phyloP scores from a whole-genome alignment of 1,140 invertebrate genomes.

The Bombus cullumanus region DNA sequence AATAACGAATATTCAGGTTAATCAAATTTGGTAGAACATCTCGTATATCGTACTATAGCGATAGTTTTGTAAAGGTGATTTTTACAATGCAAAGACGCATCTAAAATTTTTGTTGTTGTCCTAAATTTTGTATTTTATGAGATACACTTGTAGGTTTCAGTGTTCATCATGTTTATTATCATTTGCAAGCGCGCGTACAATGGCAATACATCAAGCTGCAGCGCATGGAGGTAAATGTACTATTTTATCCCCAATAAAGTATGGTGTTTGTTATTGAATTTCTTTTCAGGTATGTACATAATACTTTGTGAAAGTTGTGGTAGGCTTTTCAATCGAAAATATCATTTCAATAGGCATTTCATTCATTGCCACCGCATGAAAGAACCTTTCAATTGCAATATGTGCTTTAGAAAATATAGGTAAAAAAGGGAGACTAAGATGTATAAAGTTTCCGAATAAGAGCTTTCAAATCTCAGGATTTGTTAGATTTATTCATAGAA shows the following conservation, averaged over 20 bases:
- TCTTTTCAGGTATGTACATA: constrained; percentile 57
- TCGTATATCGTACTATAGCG: too few relatives aligned
- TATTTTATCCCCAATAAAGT: background rate
- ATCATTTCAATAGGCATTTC: constrained; percentile 64
- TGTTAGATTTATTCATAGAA: background rate
- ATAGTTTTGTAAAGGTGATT: background rate
- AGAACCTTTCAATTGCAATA: constrained; percentile 54
- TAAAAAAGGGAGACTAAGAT: constrained; percentile 46
- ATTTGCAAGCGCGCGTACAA: constrained; percentile 9
- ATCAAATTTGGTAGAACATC: background rate
- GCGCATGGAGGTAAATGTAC: constrained; percentile 41
- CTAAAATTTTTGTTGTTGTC: background rate
- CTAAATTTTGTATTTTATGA: background rate
- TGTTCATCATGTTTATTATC: constrained; percentile 31
- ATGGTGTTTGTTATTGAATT: constrained; percentile 23
- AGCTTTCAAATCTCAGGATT: background rate
- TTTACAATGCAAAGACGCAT: background rate
- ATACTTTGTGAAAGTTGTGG: constrained; percentile 63
- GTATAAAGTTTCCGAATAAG: constrained; percentile 12
- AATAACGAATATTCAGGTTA: background rate
- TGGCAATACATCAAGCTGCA: constrained; percentile 30
- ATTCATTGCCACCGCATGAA: constrained; percentile 44
- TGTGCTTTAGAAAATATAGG: constrained; percentile 65
- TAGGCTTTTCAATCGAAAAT: constrained; percentile 58
- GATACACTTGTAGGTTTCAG: constrained; percentile 14